Conservation (phyloP, 2,113 vertebrate species). For the Hylia prasina region DNA sequence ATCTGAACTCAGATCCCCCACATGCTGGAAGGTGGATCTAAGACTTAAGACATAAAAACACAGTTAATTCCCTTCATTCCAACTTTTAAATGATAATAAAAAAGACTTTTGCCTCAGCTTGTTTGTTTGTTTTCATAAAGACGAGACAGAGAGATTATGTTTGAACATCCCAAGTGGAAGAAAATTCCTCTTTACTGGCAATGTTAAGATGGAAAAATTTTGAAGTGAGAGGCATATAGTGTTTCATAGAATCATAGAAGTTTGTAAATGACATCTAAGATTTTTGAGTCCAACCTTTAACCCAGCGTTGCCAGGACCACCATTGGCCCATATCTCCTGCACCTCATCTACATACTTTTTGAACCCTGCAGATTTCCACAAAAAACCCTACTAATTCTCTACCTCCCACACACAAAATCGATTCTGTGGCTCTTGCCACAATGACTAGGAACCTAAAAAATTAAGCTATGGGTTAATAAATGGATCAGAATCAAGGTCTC, state of each 20-base stretch:
- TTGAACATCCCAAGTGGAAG: background rate
- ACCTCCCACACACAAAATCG: rapidly evolving
- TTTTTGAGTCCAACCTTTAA: background rate
- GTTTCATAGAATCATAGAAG: background rate
- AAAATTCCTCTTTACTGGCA: background rate
- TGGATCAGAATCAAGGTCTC: rapidly evolving
- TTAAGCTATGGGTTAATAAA: background rate
- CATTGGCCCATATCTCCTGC: too few species aligned
- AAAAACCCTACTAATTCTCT: background rate
- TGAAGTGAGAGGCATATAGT: background rate
- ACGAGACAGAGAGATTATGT: background rate
- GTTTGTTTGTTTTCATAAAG: background rate
- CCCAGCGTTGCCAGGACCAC: too few species aligned
- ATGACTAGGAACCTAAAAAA: background rate
- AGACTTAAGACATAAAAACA: background rate
- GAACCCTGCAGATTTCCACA: background rate
- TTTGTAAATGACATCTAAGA: background rate
- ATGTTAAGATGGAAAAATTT: background rate
- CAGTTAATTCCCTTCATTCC: background rate
- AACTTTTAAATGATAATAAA: background rate
- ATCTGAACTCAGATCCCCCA: background rate
- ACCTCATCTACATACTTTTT: background rate
- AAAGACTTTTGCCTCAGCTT: background rate
- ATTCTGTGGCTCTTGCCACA: background rate
- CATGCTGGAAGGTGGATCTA: background rate